Base-by-base conservation (phyloP, 2,113 vertebrate species). In the Astur gentilis region DNA sequence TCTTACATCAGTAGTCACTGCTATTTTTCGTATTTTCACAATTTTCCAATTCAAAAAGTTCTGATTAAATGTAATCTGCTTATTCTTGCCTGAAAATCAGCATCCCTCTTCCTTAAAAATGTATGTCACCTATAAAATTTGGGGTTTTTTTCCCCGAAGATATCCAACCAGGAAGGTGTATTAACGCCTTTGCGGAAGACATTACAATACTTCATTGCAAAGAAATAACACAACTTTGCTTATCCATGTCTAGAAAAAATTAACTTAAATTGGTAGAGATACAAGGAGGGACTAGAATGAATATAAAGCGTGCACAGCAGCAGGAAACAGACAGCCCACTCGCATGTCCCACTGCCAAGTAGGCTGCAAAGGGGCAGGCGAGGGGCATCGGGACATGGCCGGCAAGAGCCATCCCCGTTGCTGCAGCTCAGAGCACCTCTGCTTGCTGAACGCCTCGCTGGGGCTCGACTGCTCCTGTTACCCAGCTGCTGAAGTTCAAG, bases 81-180 rank as follows among this genome's bases (percentile, higher is more conserved):
- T 1, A 26, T 49, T 52, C 49, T 38, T 38, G 58, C 62, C 60
- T 72, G n/a, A 31, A 31, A 11, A 61, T 12, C 70, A 40, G 44
- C 50, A 25, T 5, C 9, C 31, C 49, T 12, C 45, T 29, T 36
- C 84, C 64, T 49, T 64, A 5, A 19, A 60, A 27, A 13, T 23
- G 17, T 11, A 11, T 7, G 25, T 40, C 38, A 36, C 40, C 54
- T 84, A 18, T 3, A n/a, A 26, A 47, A 16, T 1, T 23, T 29
- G 18, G 6, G 6, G 9, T 5, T 3, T 17, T 3, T 22, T 13
- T 0, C 12, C 31, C 14, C 3, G 36, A 25, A 50, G 55, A 5
- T 8, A 13, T 7, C 16, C 0, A 10, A 27, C 3, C 2, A 16
- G 50, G 71, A 71, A 49, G 45, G 38, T 10, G 13, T 13, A 25